Evolutionary conservation across 2,113 vertebrate genomes (phyloP), one percentile per base, ranked within the genome.

Genomic region (Platysteira castanea): DNA sequence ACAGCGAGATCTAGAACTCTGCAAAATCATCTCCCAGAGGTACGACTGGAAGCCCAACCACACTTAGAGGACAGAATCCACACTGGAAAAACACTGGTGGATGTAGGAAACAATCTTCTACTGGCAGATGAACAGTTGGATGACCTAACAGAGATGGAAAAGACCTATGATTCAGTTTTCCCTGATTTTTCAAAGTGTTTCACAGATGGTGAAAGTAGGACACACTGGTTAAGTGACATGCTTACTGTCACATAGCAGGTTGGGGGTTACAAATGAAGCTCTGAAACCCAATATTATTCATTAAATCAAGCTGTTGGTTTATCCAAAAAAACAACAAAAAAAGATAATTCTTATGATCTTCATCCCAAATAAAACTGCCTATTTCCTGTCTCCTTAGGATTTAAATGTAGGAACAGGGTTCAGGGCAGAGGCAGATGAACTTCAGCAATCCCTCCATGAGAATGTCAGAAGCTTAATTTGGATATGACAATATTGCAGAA

Each of bases 151-250:
- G 87, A 89, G 61, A 94, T 84, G 93, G 74, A 95, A 96, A 96
- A 90, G 85, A 84, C 74, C 73, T 84, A 71, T 94, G 94, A 97
- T 87, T 93, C 82, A 93, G 80, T 77, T 95, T 95, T 86, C 80
- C 88, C 79, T 70, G 69, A 84, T 74, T 79, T 87, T 65, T 46
- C 59, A 26, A 94, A 95, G 86, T 7, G 11, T 90, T 95, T 91
- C 52, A 90, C 93, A 96, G 93, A 96, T 88, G 87, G 87, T 61
- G 9, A 96, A 96, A 96, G 75, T 93, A 96, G 92, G 95, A 90
- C 90, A 84, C 1, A 0, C 28, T 37, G 16, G 56, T 75, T 90
- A 94, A 87, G 63, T 18, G 75, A 91, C 90, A 91, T 74, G 84
- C 54, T 85, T 39, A 74, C 60, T 68, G 76, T 93, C 93, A 90